Evolutionary conservation across 2,888 invertebrate genomes (phyloP).

Genomic region (Aphidius colemani): DNA sequence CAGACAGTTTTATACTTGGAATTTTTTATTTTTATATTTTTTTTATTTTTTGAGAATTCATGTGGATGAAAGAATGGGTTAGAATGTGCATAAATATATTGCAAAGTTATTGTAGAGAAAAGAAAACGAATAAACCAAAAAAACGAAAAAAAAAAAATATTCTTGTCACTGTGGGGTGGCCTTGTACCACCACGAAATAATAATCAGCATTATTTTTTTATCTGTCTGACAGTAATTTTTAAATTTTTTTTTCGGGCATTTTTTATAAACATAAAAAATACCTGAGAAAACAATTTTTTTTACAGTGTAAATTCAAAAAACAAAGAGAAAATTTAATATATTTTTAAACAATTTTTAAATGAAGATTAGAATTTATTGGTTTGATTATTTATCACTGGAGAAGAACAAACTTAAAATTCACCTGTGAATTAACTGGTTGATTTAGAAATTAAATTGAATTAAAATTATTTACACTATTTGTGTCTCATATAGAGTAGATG

Average conservation of each 20-base stretch:
- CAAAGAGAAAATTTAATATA: no score
- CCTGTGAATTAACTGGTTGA: no score
- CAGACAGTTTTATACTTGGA: slow-evolving; percentile 11
- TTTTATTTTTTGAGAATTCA: slow-evolving; percentile 29
- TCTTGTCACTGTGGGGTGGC: slow-evolving; percentile 53
- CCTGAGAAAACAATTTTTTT: no score
- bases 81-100: neutral
- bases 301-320: no score
- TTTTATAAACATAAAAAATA: no score
- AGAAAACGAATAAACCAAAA: slow-evolving; percentile 15
- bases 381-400: no score
- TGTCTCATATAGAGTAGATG: no score
- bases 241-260: slow-evolving; percentile 1
- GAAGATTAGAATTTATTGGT: no score
- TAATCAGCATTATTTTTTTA: slow-evolving; percentile 35
- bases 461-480: no score
- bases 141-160: slow-evolving; percentile 37
- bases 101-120: slow-evolving; percentile 4
- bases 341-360: no score
- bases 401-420: no score
- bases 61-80: slow-evolving; percentile 25
- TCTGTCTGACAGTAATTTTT: slow-evolving; percentile 16
- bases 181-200: slow-evolving; percentile 53
- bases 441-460: no score
- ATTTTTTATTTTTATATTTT: slow-evolving; percentile 15